These are phyloP conservation scores for Baryphthengus martii DNA, from an alignment of 2,113 vertebrate species.

Conservation along the genomic window DNA sequence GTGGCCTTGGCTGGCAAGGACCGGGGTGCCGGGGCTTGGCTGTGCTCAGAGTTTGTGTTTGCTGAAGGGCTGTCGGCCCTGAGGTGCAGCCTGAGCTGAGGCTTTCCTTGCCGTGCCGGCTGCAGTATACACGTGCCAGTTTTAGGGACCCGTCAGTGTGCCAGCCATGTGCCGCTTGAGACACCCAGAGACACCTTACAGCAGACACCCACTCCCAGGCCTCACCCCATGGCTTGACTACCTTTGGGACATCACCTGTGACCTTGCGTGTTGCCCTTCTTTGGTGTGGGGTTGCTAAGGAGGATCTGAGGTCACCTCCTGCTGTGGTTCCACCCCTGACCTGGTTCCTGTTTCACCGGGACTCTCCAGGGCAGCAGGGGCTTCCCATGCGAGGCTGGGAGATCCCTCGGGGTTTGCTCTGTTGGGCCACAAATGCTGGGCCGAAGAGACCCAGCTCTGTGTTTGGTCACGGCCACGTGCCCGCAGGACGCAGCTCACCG, in stretches of 20 bases:
- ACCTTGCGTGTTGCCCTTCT: background rate
- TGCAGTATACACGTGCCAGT: accelerated
- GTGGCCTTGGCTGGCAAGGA: background rate
- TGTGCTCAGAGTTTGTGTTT: accelerated
- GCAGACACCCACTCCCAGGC: background rate
- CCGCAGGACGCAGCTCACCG: accelerated
- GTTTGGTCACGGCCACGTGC: accelerated
- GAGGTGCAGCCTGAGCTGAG: background rate
- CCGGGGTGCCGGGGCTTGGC: accelerated
- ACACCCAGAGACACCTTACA: background rate
- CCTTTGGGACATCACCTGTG: background rate
- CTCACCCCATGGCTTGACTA: background rate
- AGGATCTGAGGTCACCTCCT: background rate
- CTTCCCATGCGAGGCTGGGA: accelerated
- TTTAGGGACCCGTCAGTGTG: background rate
- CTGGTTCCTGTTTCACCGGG: background rate
- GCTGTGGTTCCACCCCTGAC: too few species aligned
- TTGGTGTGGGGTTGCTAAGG: background rate
- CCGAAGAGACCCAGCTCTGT: background rate
- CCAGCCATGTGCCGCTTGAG: accelerated
- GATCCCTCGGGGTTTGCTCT: background rate
- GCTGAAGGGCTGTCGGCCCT: background rate
- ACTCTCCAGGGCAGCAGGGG: background rate
- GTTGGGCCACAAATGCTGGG: background rate
- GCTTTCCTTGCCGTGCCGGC: background rate